Evolutionary conservation across 2,797 vertebrate species (phyloP), one percentile per base, ranked within the genome.

Genomic region (Artibeus lituratus): DNA sequence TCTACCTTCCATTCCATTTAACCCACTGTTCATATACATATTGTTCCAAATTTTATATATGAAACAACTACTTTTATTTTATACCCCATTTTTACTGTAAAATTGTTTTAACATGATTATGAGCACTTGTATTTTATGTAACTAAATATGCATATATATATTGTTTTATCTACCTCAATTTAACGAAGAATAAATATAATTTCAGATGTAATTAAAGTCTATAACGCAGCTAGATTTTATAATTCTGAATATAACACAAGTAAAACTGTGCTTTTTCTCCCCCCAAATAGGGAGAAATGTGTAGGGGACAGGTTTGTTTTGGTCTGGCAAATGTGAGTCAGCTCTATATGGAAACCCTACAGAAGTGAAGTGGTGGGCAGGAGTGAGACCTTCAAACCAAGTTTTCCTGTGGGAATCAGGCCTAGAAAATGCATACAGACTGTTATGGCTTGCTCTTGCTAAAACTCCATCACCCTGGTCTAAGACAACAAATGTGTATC

Each of bases 171-270:
- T 93, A 91, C 16, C 15, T 26, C 19, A 74, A 39, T 91, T 83
- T 74, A 92, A 8, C 5, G 83, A 93, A 76, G 1, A 32, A 67
- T 35, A 91, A 81, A 92, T 21, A 67, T 32, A 87, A 91, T 39
- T 67, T 77, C 12, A 83, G 19, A 93, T 82, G 77, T 96, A 72
- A 85, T 87, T 90, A 59, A 62, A 82, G 3, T 1, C 9, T 55
- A 4, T 26, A 82, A 67, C 19, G 26, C 2, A 87, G 42, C 7
- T 89, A 70, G 11, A 76, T 65, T 70, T 91, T 86, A 69, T 0
- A 80, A 78, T 77, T 95, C 42, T 94, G 35, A 94, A 74, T 65
- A 76, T 42, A 91, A 65, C 42, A 73, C 5, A 92, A 81, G 24
- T 70, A 18, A 65, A 89, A 72, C 3, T 73, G 15, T 94, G 2